These are phyloP conservation scores for Pogonocichla stellata DNA, from an alignment of 2,113 vertebrate species.

Conservation along the genomic window DNA sequence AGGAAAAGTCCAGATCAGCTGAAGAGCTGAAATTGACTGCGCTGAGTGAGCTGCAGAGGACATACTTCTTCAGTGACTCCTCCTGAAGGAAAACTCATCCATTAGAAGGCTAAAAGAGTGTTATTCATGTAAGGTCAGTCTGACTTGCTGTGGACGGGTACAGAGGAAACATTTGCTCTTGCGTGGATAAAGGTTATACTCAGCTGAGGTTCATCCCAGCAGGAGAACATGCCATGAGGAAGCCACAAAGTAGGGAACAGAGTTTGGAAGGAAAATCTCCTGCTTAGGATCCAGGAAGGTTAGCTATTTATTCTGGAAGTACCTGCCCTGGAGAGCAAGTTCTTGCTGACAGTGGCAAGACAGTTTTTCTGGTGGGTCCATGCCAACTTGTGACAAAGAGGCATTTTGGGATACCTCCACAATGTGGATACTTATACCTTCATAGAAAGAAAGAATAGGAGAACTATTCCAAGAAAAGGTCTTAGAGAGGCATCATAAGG, in stretches of 20 bases:
- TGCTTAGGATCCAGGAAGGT: neutral
- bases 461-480: neutral
- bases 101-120: neutral
- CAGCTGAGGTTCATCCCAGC: neutral
- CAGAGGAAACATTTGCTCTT: neutral
- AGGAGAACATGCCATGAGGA: neutral
- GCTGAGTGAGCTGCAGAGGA: neutral
- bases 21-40: neutral
- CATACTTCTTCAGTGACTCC: neutral
- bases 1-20: neutral
- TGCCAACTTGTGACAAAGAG: neutral
- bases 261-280: neutral
- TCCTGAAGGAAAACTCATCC: neutral
- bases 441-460: neutral
- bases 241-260: neutral
- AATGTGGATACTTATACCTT: neutral
- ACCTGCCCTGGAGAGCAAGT: neutral
- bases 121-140: fast-evolving
- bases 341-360: neutral
- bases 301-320: neutral
- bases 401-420: neutral
- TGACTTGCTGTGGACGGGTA: neutral
- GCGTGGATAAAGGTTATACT: neutral
- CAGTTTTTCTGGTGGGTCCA: neutral
- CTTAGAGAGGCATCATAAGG: neutral